phyloP scores from a whole-genome alignment of 1,140 invertebrate genomes.

The Dendrolimus punctatus region DNA sequence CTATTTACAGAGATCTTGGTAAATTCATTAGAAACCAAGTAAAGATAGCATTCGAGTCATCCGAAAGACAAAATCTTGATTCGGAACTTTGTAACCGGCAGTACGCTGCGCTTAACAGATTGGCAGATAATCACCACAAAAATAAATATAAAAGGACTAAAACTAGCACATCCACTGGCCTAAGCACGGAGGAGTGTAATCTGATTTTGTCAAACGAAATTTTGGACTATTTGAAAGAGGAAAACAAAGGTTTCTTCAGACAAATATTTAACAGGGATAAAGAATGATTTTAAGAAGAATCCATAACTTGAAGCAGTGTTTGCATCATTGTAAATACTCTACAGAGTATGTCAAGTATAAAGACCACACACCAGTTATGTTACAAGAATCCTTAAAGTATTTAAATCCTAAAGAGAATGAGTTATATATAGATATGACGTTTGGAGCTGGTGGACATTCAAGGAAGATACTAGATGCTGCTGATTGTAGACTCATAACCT shows the following conservation, averaged over 20 bases:
- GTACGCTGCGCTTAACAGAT: conserved; percentile 77
- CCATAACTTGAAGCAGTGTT: conserved; percentile 11
- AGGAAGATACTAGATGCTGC: conserved; percentile 74
- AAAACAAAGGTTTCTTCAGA: conserved; percentile 71
- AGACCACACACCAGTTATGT: conserved; percentile 81
- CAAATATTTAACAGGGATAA: conserved; percentile 62
- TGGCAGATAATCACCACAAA: conserved; percentile 80
- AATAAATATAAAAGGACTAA: conserved; percentile 75
- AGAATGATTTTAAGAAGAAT: conserved; percentile 37
- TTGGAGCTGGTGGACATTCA: conserved; percentile 94
- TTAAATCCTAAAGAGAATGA: conserved; percentile 76
- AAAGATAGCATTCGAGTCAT: conserved; percentile 76
- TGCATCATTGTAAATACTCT: conserved; percentile 16
- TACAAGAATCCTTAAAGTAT: conserved; percentile 79
- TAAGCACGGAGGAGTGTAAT: conserved; percentile 81
- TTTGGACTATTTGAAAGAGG: conserved; percentile 74
- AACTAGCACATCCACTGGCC: conserved; percentile 77
- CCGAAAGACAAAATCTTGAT: conserved; percentile 70
- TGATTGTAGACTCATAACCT: conserved; percentile 81
- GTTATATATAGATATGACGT: conserved; percentile 90
- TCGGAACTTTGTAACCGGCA: conserved; percentile 76
- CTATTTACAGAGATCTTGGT: conserved; percentile 81
- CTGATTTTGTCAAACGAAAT: conserved; percentile 80
- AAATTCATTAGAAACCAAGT: conserved; percentile 81
- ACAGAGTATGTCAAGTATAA: conserved; percentile 31